Base-by-base conservation (phyloP, 2,888 invertebrate genomes). In the Andrena camellia region DNA sequence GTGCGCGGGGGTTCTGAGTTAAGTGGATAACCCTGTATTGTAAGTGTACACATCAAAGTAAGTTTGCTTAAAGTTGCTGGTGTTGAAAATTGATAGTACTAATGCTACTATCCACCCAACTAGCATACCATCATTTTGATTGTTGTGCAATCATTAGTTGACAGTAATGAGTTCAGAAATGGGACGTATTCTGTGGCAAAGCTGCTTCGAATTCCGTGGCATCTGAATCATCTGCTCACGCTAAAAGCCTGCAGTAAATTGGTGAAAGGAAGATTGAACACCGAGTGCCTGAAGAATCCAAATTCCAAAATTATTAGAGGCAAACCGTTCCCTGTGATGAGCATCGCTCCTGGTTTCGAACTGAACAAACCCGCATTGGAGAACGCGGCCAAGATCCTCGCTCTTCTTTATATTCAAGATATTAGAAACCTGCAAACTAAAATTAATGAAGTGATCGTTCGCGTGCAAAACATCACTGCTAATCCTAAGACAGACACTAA, bases 401-500 rank as follows among this genome's bases (percentile, higher is more conserved):
- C 97, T 60, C 95, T 98, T 57, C 94, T 98, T 26, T 98, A 98
- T 93, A 96, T 99, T 83, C 97, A 97, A 90, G 97, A 98, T 92
- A 94, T 99, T 23, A 95, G 98, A 90, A 96, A 97, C 84, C 95
- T 99, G 68, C 99, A 99, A 94, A 99, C 98, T 0, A 96, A 96
- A 90, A 98, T 99, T 69, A 99, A 99, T 94, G 98, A 99, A 94
- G 96, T 98, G 0, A 97, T 99, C 87, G 99, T 99, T 1, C 96
- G 96, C 62, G 97, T 99, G 3, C 99, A 99, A 95, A 96, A 95
- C 83, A 95, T 99, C 1, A 99, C 99, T 0, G 99, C 99, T 4
- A 97, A 99, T 95, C 99, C 99, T 2, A 98, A 98, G 95, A 99
- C 99, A 84, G 99, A 99, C 93, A 98, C 98, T 0, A 97, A 97